Conservation (phyloP, 2,888 invertebrate species). For the Caenorhabditis drosophilae region DNA sequence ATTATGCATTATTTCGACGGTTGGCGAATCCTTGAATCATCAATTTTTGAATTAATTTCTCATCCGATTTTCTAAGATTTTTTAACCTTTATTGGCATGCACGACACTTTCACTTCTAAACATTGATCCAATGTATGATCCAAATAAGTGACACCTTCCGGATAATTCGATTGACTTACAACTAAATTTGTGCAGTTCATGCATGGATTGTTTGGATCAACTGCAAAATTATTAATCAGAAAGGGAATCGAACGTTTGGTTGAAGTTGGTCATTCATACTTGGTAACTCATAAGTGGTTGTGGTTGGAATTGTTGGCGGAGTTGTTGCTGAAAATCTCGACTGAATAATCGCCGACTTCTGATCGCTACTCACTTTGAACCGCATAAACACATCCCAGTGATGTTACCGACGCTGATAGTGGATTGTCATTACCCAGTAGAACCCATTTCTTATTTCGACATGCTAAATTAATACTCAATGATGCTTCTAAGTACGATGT, state of each 20-base stretch:
- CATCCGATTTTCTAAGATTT: neutral
- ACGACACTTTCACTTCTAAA: slow-evolving; percentile 42
- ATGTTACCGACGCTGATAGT: slow-evolving; percentile 24
- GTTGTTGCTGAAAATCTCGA: slow-evolving; percentile 20
- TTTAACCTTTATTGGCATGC: slow-evolving; percentile 44
- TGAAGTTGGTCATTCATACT: slow-evolving; percentile 9
- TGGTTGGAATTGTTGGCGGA: slow-evolving; percentile 27
- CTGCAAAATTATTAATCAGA: slow-evolving; percentile 4
- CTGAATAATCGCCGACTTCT: too few species aligned
- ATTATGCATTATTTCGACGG: slow-evolving; percentile 33
- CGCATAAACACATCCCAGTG: slow-evolving; percentile 42
- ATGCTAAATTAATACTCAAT: slow-evolving; percentile 30
- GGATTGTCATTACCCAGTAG: slow-evolving; percentile 8
- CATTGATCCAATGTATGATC: slow-evolving; percentile 39
- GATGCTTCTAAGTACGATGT: slow-evolving; percentile 17
- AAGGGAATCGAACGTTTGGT: neutral
- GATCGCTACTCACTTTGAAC: slow-evolving; percentile 16
- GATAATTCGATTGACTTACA: slow-evolving; percentile 29
- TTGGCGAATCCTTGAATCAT: slow-evolving; percentile 16
- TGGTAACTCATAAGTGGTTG: slow-evolving; percentile 22
- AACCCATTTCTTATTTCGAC: slow-evolving; percentile 41
- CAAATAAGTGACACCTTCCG: slow-evolving; percentile 42
- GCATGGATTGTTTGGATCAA: slow-evolving; percentile 38
- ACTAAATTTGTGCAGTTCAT: slow-evolving; percentile 50
- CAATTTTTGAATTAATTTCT: too few species aligned